Conservation (phyloP, 2,113 vertebrate genomes). For the Propithecus coquereli region DNA sequence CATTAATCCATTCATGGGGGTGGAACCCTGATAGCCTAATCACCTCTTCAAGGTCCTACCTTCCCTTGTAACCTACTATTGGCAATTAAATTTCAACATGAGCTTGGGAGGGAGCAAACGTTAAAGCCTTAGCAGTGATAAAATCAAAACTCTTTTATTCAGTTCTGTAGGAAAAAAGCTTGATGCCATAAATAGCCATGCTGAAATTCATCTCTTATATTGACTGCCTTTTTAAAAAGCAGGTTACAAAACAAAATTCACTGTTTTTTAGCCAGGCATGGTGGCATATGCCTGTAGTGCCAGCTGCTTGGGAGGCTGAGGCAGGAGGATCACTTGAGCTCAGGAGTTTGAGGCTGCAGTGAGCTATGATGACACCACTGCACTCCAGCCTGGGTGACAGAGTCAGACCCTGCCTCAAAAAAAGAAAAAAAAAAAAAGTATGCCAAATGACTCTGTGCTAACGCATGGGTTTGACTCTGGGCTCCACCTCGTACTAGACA, state of each 20-base stretch:
- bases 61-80: not conserved
- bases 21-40: not conserved
- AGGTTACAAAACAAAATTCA: not conserved
- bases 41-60: not conserved
- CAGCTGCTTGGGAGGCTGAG: not conserved
- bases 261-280: not conserved
- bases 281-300: too few species aligned
- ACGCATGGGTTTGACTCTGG: not conserved
- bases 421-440: not conserved
- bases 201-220: not conserved
- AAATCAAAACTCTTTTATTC: not conserved
- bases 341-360: not conserved
- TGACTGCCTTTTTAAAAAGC: not conserved
- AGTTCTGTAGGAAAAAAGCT: not conserved
- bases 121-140: not conserved
- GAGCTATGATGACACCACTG: not conserved
- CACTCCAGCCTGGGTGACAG: not conserved
- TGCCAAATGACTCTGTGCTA: not conserved
- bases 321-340: not conserved
- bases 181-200: not conserved
- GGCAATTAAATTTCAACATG: not conserved
- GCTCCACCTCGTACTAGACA: not conserved
- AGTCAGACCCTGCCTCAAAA: too few species aligned
- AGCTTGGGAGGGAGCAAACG: not conserved
- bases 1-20: not conserved